Base-by-base conservation (phyloP, 2,797 vertebrate species). In the Sebastes dallii region DNA sequence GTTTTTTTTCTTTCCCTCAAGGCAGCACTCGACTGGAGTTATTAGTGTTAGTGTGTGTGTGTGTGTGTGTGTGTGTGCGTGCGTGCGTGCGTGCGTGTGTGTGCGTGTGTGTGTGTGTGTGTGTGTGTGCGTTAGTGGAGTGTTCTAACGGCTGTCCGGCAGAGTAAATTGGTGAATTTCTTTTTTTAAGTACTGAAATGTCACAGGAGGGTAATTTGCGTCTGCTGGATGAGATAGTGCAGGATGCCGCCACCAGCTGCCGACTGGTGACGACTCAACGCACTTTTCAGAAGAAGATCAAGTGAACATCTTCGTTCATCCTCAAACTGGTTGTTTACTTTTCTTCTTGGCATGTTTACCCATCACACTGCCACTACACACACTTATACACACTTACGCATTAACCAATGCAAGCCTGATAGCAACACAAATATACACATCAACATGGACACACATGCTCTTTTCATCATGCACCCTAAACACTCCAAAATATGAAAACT, bases 151-250 rank as follows among this genome's bases (percentile, higher is more conserved):
- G 16, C 62, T 12, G 78, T 74, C 56, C 36, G 3, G 65, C 29
- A 16, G 70, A 77, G 68, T 88, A 80, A 74, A 85, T 78, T 76
- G 85, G 84, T 86, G 82, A 85, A 75, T 86, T 78, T 84, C 36
- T 86, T 73, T 77, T 89, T 84, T 81, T 74, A 73, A 88, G 83
- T 82, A 27, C 10, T 78, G 87, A 92, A 91, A 92, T 94, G 91
- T 91, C 90, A 91, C 77, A 72, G 75, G 71, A 87, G 87, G 86
- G 72, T 75, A 73, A 85, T 89, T 88, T 91, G 79, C 54, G 52
- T 83, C 89, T 88, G 88, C 65, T 55, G 62, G 58, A 56, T 27
- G 78, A 85, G 88, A 92, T 89, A 86, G 64, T 55, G 71, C 67
- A 64, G 66, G 69, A 56, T 39, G 72, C 22, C 34, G 29, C 64